These are phyloP conservation scores for Pomatorhinus ruficollis DNA, from an alignment of 2,113 vertebrate genomes.

Conservation along the genomic window DNA sequence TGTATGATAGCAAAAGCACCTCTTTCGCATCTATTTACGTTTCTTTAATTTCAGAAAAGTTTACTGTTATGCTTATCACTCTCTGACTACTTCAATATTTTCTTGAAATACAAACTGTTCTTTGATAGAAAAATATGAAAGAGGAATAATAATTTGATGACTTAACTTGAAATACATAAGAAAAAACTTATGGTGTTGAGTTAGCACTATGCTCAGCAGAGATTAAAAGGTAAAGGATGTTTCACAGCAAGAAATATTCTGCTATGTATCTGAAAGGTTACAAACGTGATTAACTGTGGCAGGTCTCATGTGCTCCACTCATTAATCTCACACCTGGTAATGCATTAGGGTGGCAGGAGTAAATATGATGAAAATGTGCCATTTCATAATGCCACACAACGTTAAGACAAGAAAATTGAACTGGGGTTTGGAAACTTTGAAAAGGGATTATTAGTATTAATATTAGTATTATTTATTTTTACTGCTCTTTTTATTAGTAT, in stretches of 20 bases:
- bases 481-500: fast-evolving
- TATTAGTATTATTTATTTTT: background rate
- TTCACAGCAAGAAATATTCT: slow-evolving; percentile 54
- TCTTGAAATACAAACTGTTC: background rate
- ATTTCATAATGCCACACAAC: slow-evolving; percentile 42
- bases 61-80: background rate
- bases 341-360: slow-evolving; percentile 54
- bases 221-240: slow-evolving; percentile 43
- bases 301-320: slow-evolving; percentile 64
- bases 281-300: slow-evolving; percentile 73
- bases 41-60: background rate
- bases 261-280: slow-evolving; percentile 66
- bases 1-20: background rate
- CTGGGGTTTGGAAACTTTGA: background rate
- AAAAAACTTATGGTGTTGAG: background rate
- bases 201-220: slow-evolving; percentile 39
- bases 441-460: background rate
- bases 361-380: slow-evolving; percentile 56
- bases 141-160: background rate
- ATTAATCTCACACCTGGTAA: slow-evolving; percentile 69
- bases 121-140: background rate
- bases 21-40: background rate
- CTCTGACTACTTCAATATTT: background rate
- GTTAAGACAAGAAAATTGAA: slow-evolving; percentile 38
- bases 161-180: background rate